Evolutionary conservation across 2,888 invertebrate species (phyloP).

Genomic region (Argynnis bischoffii): DNA sequence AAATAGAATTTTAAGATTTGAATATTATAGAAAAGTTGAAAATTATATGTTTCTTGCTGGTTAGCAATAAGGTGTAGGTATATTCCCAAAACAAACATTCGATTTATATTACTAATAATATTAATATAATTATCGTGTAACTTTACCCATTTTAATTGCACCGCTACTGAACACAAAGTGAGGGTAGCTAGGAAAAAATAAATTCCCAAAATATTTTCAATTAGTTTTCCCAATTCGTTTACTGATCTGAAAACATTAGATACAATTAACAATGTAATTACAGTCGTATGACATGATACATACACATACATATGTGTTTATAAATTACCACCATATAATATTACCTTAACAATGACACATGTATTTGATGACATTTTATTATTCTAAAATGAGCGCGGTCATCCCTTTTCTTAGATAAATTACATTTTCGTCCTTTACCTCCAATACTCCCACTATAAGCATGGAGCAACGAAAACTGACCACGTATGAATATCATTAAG

Average conservation of each 20-base stretch:
- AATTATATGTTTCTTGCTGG: neutral
- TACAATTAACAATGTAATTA: neutral
- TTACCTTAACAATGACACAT: conserved; percentile 56
- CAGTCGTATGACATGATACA: neutral
- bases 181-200: conserved; percentile 63
- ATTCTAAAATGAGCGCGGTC: conserved; percentile 57
- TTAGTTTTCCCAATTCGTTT: conserved; percentile 49
- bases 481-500: conserved; percentile 64
- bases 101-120: too few species aligned
- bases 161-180: conserved; percentile 64
- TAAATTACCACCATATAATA: conserved; percentile 35
- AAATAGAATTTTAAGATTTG: neutral
- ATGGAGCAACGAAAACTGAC: conserved; percentile 58
- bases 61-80: too few species aligned
- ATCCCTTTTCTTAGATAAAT: conserved; percentile 50
- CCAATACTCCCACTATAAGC: conserved; percentile 56
- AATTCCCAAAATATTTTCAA: conserved; percentile 60
- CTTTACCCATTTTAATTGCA: conserved; percentile 59
- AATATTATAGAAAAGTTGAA: neutral
- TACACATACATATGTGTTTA: neutral
- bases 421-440: conserved; percentile 49
- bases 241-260: conserved; percentile 51
- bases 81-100: too few species aligned
- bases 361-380: conserved; percentile 54
- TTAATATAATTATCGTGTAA: neutral